A percentile compares a stretch with the other conserved stretches of the same genome.
phyloP scores from a whole-genome alignment of 2,113 vertebrate species.

The Naja naja region DNA sequence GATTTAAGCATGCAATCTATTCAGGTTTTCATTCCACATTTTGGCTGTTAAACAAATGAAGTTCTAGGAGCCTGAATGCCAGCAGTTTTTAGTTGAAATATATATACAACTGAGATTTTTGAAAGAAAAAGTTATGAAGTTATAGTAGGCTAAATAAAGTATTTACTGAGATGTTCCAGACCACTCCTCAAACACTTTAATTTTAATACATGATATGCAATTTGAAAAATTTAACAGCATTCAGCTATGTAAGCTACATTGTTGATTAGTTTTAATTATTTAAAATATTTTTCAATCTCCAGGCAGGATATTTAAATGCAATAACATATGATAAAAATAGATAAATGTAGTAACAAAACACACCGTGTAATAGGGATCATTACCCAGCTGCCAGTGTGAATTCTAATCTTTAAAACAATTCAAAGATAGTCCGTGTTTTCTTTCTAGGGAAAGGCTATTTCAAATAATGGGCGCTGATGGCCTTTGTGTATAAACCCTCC shows the following conservation, averaged over 20 bases:
- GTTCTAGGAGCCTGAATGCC: background rate
- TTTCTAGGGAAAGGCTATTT: background rate
- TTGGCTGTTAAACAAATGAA: background rate
- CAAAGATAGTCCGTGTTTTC: background rate
- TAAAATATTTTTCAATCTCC: background rate
- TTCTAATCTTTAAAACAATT: background rate
- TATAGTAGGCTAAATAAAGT: background rate
- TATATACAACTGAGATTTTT: background rate
- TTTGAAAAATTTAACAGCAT: background rate
- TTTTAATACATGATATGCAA: background rate
- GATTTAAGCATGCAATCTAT: background rate
- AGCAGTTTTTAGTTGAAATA: background rate
- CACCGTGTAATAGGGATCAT: background rate
- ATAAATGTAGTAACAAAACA: background rate
- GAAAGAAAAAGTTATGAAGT: background rate
- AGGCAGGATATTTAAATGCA: background rate
- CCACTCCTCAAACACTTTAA: background rate
- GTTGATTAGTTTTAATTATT: background rate
- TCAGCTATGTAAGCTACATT: background rate
- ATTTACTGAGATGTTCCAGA: background rate
- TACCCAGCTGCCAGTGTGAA: background rate
- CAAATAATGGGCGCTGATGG: background rate
- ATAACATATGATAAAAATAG: background rate
- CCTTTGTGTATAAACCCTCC: background rate
- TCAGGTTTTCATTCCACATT: background rate